Base-by-base conservation (phyloP, 2,113 vertebrate genomes). In the Hydrolagus affinis region DNA sequence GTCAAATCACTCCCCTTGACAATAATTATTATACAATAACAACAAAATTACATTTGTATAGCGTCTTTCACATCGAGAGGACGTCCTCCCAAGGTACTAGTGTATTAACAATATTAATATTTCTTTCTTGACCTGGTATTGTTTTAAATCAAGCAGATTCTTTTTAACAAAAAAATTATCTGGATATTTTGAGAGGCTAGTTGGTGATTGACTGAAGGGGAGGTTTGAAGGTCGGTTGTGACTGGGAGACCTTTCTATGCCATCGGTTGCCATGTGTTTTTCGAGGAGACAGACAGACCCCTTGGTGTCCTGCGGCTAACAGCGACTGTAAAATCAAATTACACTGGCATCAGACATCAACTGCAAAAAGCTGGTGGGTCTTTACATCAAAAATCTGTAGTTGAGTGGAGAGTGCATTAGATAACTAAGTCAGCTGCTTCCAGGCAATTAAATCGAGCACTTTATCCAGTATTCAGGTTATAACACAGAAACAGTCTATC, bases 381-480 rank as follows among this genome's bases (percentile, higher is more conserved):
- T 30, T 72, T 72, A 72, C 70, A 72, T 28, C 23, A 12, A 28
- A 72, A 72, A 72, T 30, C 30, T 72, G 12, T 72, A 30, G 25
- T 72, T 30, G 70, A 72, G 25, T 72, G 70, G 70, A 72, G 70
- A 72, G 30, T 28, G 70, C 70, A 72, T 72, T 72, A 72, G 25
- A 30, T 72, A 44, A 72, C 25, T 72, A 11, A 15, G 23, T 72
- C 70, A 72, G 25, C 11, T 72, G 70, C 25, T 72, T 28, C 25
- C 70, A 72, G 70, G 11, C 70, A 72, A 72, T 72, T 72, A 15
- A 23, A 72, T 23, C 23, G 11, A 30, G 70, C 25, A 72, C 30
- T 72, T 72, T 72, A 30, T 72, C 30, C 25, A 30, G 11, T 72
- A 30, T 30, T 72, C 70, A 72, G 14, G 44, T 2, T 30, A 30